These are phyloP conservation scores for Takifugu flavidus DNA, from an alignment of 2,113 vertebrate genomes.

Conservation along the genomic window DNA sequence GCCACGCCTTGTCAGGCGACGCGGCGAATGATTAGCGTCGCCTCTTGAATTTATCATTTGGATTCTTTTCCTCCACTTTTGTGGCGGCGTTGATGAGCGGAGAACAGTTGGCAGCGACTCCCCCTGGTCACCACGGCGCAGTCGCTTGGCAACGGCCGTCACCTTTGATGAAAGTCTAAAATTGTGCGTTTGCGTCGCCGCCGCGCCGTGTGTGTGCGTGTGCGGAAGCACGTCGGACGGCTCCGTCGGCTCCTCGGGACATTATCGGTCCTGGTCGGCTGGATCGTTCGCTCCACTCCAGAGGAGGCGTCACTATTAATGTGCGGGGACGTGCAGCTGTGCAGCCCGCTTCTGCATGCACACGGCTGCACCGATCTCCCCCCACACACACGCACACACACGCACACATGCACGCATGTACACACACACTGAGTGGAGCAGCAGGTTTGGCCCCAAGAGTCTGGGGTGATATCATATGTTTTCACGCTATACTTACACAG, in stretches of 20 bases:
- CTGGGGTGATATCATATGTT: slow-evolving; percentile 58
- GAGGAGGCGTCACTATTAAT: slow-evolving; percentile 54
- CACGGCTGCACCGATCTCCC: slow-evolving; percentile 16
- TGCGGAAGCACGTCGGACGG: too few relatives aligned
- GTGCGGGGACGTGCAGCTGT: slow-evolving; percentile 57
- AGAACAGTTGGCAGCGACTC: too few relatives aligned
- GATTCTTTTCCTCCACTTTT: too few relatives aligned
- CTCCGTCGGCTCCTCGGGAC: neutral
- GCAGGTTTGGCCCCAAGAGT: slow-evolving; percentile 60
- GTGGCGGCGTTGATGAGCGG: too few relatives aligned
- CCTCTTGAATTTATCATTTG: too few relatives aligned
- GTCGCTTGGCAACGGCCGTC: too few relatives aligned
- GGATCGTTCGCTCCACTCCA: slow-evolving; percentile 27
- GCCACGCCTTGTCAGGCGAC: too few relatives aligned
- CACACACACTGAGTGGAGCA: slow-evolving; percentile 28
- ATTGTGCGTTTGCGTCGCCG: too few relatives aligned
- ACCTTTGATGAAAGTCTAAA: too few relatives aligned
- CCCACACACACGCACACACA: slow-evolving; percentile 3
- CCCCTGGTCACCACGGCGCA: too few relatives aligned
- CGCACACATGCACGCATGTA: slow-evolving; percentile 13
- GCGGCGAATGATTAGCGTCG: too few relatives aligned
- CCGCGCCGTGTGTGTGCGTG: too few relatives aligned
- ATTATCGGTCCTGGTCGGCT: neutral
- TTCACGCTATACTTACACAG: slow-evolving; percentile 53
- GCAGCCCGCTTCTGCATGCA: slow-evolving; percentile 34